A percentile compares a stretch with the other conserved stretches of the same genome.
Evolutionary conservation across 2,888 invertebrate species (phyloP).

Genomic region (Pachycephus smyrnensis): DNA sequence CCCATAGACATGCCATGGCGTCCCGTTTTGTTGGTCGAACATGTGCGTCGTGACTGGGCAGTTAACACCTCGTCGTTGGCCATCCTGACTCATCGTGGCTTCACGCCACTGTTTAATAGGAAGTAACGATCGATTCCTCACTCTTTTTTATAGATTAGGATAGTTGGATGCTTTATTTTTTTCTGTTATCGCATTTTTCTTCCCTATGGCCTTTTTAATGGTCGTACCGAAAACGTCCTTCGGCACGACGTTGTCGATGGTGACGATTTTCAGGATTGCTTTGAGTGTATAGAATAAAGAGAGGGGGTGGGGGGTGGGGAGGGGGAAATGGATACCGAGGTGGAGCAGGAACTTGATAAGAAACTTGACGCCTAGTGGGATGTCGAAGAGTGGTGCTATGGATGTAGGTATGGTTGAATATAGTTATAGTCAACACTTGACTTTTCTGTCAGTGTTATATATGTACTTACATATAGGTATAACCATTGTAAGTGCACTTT

Average conservation of each 20-base stretch:
- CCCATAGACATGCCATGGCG: slow-evolving; percentile 33
- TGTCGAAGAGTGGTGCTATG: slow-evolving; percentile 29
- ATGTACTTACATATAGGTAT: neutral
- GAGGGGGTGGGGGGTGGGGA: slow-evolving; percentile 7
- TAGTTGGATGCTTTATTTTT: no score
- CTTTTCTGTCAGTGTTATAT: neutral
- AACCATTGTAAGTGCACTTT: neutral
- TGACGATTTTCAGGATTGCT: neutral
- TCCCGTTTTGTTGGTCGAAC: slow-evolving; percentile 45
- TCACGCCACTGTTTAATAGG: no score
- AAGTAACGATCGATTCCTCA: no score
- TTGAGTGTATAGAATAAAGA: neutral
- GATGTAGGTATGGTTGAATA: no score
- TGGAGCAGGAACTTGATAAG: slow-evolving; percentile 24
- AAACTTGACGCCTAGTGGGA: slow-evolving; percentile 47
- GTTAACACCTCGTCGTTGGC: slow-evolving; percentile 46
- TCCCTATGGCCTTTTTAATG: no score
- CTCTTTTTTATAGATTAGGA: no score
- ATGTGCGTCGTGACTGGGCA: slow-evolving; percentile 59
- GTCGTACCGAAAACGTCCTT: no score
- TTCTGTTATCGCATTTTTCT: no score
- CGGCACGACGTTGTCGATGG: neutral
- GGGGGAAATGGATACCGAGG: neutral
- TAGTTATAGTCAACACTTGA: neutral
- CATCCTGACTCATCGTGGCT: neutral